Base-by-base conservation (phyloP, 2,113 vertebrate species). In the Cyanistes caeruleus region DNA sequence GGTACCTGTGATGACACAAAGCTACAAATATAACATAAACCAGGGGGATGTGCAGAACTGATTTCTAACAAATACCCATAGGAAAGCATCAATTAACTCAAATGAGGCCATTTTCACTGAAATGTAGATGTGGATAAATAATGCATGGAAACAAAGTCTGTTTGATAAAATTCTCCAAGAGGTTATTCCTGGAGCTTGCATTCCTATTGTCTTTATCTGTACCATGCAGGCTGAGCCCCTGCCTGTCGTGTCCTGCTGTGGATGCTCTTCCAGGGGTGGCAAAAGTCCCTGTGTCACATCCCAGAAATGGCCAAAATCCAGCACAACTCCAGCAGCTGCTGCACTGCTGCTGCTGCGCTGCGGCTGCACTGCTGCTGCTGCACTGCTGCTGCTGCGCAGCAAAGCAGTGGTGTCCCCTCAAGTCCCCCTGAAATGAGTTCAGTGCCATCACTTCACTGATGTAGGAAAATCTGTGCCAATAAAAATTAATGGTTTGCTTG, bases 91-190 rank as follows among this genome's bases (percentile, higher is more conserved):
- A 72, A 7, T 93, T 94, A 52, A 75, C 84, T 72, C 25, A 8
- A 70, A 65, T 37, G 60, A 94, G 39, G 24, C 56, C 15, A 43
- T 87, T 95, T 93, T 72, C 73, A 53, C 28, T 84, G 90, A 67
- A 95, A 74, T 63, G 39, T 24, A 56, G 77, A 55, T 84, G 64
- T 73, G 75, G 80, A 86, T 95, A 95, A 95, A 86, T 93, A 95
- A 96, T 92, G 76, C 84, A 93, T 84, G 68, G 90, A 81, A 93
- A 92, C 58, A 88, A 90, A 92, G 35, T 62, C 76, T 85, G 11
- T 46, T 73, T 95, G 72, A 92, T 77, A 44, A 51, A 93, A 88
- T 48, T 68, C 44, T 33, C 5, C 46, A 31, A 15, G 74, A 76
- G 28, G 41, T 91, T 95, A 88, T 83, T 92, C 78, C 89, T 88